Conservation (phyloP, 1,140 invertebrate genomes). For the Patella vulgata region DNA sequence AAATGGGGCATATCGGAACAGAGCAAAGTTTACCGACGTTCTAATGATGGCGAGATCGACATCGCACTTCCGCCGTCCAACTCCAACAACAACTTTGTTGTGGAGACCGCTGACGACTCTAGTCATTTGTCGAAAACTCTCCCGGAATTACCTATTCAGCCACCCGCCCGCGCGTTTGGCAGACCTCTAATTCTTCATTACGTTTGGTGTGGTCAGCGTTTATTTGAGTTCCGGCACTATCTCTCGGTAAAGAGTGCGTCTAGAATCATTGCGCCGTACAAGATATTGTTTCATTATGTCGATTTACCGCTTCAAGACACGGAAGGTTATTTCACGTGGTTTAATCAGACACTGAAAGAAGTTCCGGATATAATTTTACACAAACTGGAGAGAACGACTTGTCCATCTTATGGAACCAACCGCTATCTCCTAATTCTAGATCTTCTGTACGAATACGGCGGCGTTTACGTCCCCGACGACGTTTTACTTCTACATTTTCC, state of each 20-base stretch:
- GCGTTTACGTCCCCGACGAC: slow-evolving; percentile 24
- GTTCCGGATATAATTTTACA: slow-evolving; percentile 16
- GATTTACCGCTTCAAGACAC: slow-evolving; percentile 14
- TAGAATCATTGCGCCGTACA: slow-evolving; percentile 10
- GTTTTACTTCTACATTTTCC: slow-evolving; percentile 14
- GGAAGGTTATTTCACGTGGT: slow-evolving; percentile 25
- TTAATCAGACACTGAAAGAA: slow-evolving; percentile 19
- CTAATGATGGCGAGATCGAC: too few relatives aligned
- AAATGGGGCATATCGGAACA: too few relatives aligned
- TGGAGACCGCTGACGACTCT: too few relatives aligned
- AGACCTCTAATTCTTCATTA: slow-evolving; percentile 20
- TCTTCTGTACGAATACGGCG: slow-evolving; percentile 4
- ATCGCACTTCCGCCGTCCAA: too few relatives aligned
- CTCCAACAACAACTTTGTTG: too few relatives aligned
- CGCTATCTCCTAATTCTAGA: not conserved
- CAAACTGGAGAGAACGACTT: slow-evolving; percentile 8
- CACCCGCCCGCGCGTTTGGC: too few relatives aligned
- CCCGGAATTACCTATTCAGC: too few relatives aligned
- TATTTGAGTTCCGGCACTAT: slow-evolving; percentile 25
- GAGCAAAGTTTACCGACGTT: too few relatives aligned
- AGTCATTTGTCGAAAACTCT: too few relatives aligned
- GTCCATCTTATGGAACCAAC: slow-evolving; percentile 8
- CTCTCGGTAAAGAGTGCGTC: slow-evolving; percentile 13
- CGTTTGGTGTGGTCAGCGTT: slow-evolving; percentile 26
- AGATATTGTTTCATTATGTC: slow-evolving; percentile 25